These are phyloP conservation scores for Pseudomyrmex sp. DNA, from an alignment of 1,140 invertebrate species.

Conservation along the genomic window DNA sequence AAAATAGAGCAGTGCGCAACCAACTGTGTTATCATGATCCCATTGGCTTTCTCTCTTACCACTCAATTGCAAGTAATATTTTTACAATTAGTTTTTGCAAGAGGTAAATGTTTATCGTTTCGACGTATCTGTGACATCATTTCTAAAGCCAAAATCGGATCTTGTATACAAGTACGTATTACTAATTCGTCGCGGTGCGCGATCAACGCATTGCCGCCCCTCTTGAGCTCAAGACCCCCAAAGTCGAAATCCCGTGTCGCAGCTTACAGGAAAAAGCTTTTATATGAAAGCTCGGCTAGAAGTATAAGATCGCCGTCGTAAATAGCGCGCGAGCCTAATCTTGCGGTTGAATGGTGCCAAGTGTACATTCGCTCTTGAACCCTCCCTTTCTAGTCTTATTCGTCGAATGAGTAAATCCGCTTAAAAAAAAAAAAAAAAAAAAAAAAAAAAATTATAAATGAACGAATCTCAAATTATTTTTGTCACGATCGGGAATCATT, in stretches of 20 bases:
- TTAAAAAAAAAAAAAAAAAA: background rate
- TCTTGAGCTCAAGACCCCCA: slow-evolving; percentile 41
- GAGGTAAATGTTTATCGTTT: background rate
- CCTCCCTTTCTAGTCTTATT: slow-evolving; percentile 40
- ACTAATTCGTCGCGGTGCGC: slow-evolving; percentile 77
- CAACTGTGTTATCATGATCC: no score
- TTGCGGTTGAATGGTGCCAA: slow-evolving; percentile 78
- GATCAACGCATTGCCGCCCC: slow-evolving; percentile 40
- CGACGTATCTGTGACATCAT: background rate
- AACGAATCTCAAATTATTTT: no score
- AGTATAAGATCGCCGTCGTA: slow-evolving; percentile 83
- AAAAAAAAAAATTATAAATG: no score
- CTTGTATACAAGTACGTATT: slow-evolving; percentile 62
- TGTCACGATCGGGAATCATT: no score
- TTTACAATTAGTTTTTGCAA: background rate
- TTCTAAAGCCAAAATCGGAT: slow-evolving; percentile 4
- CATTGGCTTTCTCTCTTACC: no score
- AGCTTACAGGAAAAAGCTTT: slow-evolving; percentile 86
- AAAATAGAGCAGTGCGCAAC: no score
- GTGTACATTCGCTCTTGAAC: slow-evolving; percentile 3
- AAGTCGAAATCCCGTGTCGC: slow-evolving; percentile 75
- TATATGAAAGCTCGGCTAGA: slow-evolving; percentile 82
- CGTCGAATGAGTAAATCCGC: slow-evolving; percentile 11
- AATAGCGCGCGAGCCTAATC: slow-evolving; percentile 84
- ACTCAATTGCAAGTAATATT: background rate